These are phyloP conservation scores for Cynopterus sphinx DNA, from an alignment of 2,797 vertebrate genomes.

Conservation along the genomic window DNA sequence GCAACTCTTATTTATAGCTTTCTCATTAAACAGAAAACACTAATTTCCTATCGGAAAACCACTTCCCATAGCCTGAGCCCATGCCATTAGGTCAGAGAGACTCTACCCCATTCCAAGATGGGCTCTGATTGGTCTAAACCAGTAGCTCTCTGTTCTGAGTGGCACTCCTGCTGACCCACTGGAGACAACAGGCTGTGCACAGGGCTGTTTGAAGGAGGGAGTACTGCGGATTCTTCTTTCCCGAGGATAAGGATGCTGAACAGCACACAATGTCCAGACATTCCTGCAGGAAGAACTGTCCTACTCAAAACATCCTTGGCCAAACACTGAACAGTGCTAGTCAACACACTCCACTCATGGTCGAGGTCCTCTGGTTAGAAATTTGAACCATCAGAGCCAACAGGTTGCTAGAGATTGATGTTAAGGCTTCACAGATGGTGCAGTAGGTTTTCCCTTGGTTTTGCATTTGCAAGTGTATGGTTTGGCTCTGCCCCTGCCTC, in stretches of 20 bases:
- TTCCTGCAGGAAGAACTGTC: background rate
- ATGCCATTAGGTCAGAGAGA: background rate
- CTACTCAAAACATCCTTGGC: background rate
- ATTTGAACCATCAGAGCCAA: background rate
- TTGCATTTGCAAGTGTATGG: background rate
- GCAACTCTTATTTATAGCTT: background rate
- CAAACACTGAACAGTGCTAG: background rate
- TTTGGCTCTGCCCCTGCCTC: background rate
- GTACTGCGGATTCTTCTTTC: background rate
- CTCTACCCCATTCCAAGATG: background rate
- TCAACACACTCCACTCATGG: too few species aligned
- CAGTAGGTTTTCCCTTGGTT: background rate
- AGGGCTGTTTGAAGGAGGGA: background rate
- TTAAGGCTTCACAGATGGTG: background rate
- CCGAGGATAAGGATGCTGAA: background rate
- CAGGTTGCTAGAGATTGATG: background rate
- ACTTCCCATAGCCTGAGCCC: background rate
- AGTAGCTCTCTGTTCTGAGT: background rate
- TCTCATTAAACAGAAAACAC: background rate
- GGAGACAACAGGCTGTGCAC: accelerated
- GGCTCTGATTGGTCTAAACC: background rate
- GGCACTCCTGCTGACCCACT: background rate
- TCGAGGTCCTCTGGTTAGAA: background rate
- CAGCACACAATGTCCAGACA: background rate
- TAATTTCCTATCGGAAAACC: background rate